These are phyloP conservation scores for Pipistrellus nathusii DNA, from an alignment of 2,797 vertebrate genomes.

Conservation along the genomic window DNA sequence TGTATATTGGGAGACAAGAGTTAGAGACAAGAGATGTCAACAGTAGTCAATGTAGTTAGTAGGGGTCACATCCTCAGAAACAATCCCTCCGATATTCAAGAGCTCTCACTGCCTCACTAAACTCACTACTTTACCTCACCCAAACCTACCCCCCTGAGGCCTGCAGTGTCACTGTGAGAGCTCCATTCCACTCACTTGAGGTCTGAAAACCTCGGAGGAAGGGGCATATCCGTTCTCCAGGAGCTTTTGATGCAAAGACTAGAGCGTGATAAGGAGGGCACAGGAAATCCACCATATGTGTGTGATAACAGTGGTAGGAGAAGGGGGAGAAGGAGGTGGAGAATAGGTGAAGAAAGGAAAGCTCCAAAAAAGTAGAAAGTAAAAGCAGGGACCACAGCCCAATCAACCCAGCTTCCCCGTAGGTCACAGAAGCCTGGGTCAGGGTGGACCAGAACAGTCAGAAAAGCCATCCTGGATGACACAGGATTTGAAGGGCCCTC, in stretches of 20 bases:
- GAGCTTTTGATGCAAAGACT: not conserved
- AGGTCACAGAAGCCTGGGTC: not conserved
- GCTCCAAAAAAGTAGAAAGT: not conserved
- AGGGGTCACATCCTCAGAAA: not conserved
- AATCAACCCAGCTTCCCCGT: not conserved
- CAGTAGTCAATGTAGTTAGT: not conserved
- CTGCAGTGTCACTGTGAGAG: accelerated
- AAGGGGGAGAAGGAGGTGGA: not conserved
- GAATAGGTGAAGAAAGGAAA: not conserved
- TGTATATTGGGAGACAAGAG: not conserved
- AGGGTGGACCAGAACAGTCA: not conserved
- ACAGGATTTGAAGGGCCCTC: not conserved
- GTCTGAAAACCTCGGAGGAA: not conserved
- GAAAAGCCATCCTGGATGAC: constrained; percentile 1
- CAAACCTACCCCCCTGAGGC: not conserved
- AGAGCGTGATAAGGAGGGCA: not conserved
- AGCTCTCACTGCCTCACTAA: not conserved
- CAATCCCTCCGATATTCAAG: not conserved
- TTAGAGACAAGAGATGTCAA: not conserved
- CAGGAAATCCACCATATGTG: not conserved
- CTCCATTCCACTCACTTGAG: too few species aligned
- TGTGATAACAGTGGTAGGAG: not conserved
- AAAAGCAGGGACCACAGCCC: not conserved
- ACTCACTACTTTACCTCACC: not conserved
- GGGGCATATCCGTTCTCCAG: not conserved